Base-by-base conservation (phyloP, 2,888 invertebrate species). In the Sphecodes monilicornis region DNA sequence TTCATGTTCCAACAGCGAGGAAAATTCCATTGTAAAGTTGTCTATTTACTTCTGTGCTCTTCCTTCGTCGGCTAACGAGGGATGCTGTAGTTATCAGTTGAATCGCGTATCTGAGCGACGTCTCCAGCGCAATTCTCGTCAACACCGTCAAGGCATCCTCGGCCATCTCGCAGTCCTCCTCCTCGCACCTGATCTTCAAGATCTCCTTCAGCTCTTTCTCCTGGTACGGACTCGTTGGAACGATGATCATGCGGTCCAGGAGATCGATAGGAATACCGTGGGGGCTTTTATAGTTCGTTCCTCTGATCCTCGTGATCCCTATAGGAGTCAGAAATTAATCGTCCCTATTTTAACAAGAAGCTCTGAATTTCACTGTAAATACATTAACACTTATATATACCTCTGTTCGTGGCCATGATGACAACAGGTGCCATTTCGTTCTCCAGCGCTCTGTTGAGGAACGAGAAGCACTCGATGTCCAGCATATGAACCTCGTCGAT, bases 391-490 rank as follows among this genome's bases (percentile, higher is more conserved):
- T 10, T 5, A n/a, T 22, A 39, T 16, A 6, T 76, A 82, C 97
- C 97, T 92, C 99, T 96, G 95, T 99, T 99, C 26, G 99, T 99
- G 0, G 99, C 99, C 98, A 99, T 99, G 66, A 99, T 98, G 0
- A 99, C 98, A 0, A 99, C 97, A 0, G 99, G 99, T 0, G 99
- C 98, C 96, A 99, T 98, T 92, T 99, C 99, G 69, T 98, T 98
- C 93, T 99, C 99, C 41, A 99, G 95, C 0, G 99, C 99, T 8
- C 99, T 97, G 95, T 99, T 99, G 11, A 99, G 95, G 95, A 98
- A 99, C 0, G 99, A 99, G 95, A 99, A 99, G 94, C 99, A 99
- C 94, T 99, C 99, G 68, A 99, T 98, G 94, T 99, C 99, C 88
- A 99, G 95, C 99, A 99, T 99, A 94, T 99, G 99, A 84, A 97